Conservation (phyloP, 2,797 vertebrate genomes). For the Neosilurus hyrtlii region DNA sequence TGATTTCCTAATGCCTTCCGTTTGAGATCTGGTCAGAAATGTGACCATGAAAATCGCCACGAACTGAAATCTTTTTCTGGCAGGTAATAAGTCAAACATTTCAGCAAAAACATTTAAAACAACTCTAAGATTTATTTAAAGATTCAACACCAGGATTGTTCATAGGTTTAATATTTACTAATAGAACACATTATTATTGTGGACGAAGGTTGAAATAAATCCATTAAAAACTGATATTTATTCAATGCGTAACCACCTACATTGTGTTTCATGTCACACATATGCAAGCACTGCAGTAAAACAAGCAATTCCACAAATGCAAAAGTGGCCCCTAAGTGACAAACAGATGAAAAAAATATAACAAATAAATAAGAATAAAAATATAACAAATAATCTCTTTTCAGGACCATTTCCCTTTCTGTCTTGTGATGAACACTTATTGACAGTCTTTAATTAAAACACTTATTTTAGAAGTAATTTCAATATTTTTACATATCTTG, state of each 20-base stretch:
- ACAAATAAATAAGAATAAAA: neutral
- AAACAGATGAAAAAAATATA: neutral
- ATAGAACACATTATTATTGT: neutral
- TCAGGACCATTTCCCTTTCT: neutral
- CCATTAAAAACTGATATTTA: conserved; percentile 3
- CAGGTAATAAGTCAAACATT: neutral
- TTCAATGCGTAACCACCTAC: neutral
- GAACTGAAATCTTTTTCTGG: neutral
- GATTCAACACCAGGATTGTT: neutral
- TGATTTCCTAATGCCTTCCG: neutral
- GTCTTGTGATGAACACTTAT: neutral
- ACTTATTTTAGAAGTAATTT: neutral
- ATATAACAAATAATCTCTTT: conserved; percentile 11
- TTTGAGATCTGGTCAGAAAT: neutral
- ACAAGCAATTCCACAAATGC: neutral
- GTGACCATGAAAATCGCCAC: neutral
- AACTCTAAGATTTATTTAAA: conserved; percentile 1
- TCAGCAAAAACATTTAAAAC: neutral
- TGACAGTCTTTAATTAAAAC: neutral
- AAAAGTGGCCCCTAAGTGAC: neutral
- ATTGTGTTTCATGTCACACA: neutral
- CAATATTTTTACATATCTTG: neutral
- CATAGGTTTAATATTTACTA: neutral
- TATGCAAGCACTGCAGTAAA: conserved; percentile 7
- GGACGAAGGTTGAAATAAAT: neutral